Base-by-base conservation (phyloP, 1,140 invertebrate species). In the Papilio aristodemus region DNA sequence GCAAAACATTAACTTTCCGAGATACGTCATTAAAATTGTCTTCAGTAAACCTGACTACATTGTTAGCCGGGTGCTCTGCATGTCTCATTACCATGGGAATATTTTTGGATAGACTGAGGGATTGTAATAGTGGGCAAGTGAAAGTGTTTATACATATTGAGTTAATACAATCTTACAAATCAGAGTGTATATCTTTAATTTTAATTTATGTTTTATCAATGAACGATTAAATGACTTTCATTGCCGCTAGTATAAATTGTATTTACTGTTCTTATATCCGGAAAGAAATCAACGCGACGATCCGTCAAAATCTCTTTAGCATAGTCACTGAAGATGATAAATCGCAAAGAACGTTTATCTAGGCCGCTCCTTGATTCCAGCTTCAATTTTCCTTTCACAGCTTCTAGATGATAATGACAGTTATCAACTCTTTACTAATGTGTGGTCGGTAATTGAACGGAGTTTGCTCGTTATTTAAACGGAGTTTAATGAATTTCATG, bases 21-120 rank as follows among this genome's bases (percentile, higher is more conserved):
- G 38, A 39, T 39, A 11, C 38, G 13, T 39, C 38, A 39, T 39
- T 39, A 39, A 39, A 32, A 6, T 32, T 32, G n/a, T n/a, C n/a
- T n/a, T n/a, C n/a, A 32, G 27, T 32, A 3, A 75, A 72, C 74
- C 70, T 70, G 71, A 39, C 38, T 39, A 1, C 38, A 39, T 4
- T 39, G 13, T 39, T 39, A 71, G 71, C 67, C 46, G 38, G 10
- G 38, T 11, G 38, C 38, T 39, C 13, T 59, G 54, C 50, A 63
- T 27, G 67, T 68, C 71, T 84, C 75, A 87, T 85, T 85, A 80
- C 25, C 83, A 87, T 87, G 84, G 74, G 77, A 87, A 87, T 81
- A 78, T 77, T 75, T 62, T 68, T 72, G 64, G 79, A 32, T 32
- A 39, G 38, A 39, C 11, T 39, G 0, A 32, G 38, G 11, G 11